Base-by-base conservation (phyloP, 2,888 invertebrate species). In the Xylophagus ater region DNA sequence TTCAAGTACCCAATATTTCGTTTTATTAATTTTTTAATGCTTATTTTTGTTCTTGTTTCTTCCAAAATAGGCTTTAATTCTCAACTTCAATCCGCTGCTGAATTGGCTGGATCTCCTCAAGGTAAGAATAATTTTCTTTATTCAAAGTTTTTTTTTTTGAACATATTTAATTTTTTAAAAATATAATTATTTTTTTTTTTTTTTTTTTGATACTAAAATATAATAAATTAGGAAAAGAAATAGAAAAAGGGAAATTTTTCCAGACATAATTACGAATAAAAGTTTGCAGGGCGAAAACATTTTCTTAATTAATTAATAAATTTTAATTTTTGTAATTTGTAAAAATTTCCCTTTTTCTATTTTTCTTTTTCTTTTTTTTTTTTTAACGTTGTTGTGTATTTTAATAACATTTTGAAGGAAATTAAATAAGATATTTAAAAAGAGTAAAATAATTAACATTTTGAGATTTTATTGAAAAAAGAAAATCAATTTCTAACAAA, bases 21-120 rank as follows among this genome's bases (percentile, higher is more conserved):
- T n/a, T n/a, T n/a, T n/a, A n/a, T n/a, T n/a, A n/a, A n/a, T n/a
- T n/a, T n/a, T n/a, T n/a, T n/a, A n/a, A n/a, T n/a, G n/a, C n/a
- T n/a, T n/a, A n/a, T n/a, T n/a, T n/a, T n/a, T n/a, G n/a, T n/a
- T n/a, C n/a, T n/a, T n/a, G n/a, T n/a, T n/a, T n/a, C n/a, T n/a
- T n/a, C n/a, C n/a, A n/a, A n/a, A n/a, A 9, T 36, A 65, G 65
- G 62, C 55, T 62, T 65, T 50, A 65, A 61, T 48, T 58, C 64
- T 42, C 63, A 65, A 52, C 53, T 62, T 45, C 64, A 61, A 55
- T 57, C 60, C 46, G 59, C 65, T 49, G 84, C 83, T 66, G 81
- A 80, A 64, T 69, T 84, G 61, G 83, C 84, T 53, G 80, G 82
- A 60, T 84, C 85, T 58, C 85, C 85, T 56, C 85, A 85, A 84